phyloP scores from a whole-genome alignment of 2,113 vertebrate species.

The Chionis minor region DNA sequence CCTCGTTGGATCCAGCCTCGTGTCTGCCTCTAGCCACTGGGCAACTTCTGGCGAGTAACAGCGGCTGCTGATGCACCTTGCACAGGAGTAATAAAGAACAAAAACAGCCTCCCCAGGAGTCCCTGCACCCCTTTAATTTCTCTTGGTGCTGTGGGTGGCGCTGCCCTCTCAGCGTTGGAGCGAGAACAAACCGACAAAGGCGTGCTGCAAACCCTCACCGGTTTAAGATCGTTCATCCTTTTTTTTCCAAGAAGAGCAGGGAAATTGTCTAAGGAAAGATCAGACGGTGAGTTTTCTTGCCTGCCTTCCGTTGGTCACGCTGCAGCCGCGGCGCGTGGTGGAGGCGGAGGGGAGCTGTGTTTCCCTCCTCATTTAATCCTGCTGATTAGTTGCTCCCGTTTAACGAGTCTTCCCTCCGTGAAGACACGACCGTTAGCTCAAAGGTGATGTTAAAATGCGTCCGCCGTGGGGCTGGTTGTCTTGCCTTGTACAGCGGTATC shows the following conservation, averaged over 20 bases:
- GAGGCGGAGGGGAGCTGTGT: background rate
- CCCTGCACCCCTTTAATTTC: background rate
- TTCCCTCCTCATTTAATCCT: background rate
- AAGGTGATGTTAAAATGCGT: background rate
- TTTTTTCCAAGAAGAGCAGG: background rate
- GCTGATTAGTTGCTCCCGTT: fast-evolving
- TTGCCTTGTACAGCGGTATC: background rate
- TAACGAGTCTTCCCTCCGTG: background rate
- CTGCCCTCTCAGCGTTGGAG: background rate
- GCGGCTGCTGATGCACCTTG: background rate
- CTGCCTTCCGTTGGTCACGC: background rate
- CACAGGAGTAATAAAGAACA: background rate
- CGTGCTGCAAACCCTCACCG: background rate
- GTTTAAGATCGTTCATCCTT: background rate
- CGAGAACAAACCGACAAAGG: background rate
- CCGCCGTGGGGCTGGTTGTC: background rate
- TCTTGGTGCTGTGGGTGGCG: background rate
- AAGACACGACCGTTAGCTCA: background rate
- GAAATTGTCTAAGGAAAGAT: background rate
- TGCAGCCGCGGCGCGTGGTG: fast-evolving
- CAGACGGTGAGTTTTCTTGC: background rate
- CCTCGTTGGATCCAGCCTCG: background rate
- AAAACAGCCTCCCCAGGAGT: background rate
- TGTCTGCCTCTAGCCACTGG: background rate
- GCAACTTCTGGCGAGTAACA: background rate